Evolutionary conservation across 2,113 vertebrate genomes (phyloP), one percentile per base, ranked within the genome.

Genomic region (Cheilinus undulatus): DNA sequence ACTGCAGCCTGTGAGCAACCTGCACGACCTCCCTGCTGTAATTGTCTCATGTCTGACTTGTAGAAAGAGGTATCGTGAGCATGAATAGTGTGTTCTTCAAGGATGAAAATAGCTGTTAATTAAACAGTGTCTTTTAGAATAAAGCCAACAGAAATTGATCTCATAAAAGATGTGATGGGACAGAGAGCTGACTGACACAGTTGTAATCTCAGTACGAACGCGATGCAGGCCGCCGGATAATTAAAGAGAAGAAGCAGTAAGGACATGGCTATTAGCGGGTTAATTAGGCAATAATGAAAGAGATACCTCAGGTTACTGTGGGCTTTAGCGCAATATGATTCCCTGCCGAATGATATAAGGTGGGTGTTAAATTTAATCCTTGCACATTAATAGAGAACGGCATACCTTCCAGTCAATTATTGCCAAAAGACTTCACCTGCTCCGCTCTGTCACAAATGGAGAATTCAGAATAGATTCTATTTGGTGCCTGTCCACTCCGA

Each of bases 201-300:
- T 74, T 17, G 13, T 81, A 86, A 77, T 92, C 86, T 83, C 86
- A 69, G 76, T 48, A 73, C 56, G 79, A 69, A 60, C 19, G 57
- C 30, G 73, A 48, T 67, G 89, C 64, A 59, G 62, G 38, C 67
- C 68, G 67, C 60, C 63, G 77, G 91, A 88, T 93, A 93, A 94
- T 91, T 89, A 92, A 86, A 76, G 80, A 74, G 81, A 80, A 82
- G 81, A 74, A 72, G 92, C 82, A 80, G 78, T 80, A 80, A 86
- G 68, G 86, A 93, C 57, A 53, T 85, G 92, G 86, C 94, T 91
- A 93, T 97, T 97, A 95, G 92, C 83, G 93, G 95, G 95, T 95
- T 96, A 96, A 96, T 95, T 94, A 95, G 93, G 89, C 94, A 94
- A 92, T 93, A 95, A 94, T 76, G 51, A 94, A 91, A 88, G 65